Evolutionary conservation across 2,797 vertebrate genomes (phyloP), one percentile per base, ranked within the genome.

Genomic region (Schizopygopsis pylzovi): DNA sequence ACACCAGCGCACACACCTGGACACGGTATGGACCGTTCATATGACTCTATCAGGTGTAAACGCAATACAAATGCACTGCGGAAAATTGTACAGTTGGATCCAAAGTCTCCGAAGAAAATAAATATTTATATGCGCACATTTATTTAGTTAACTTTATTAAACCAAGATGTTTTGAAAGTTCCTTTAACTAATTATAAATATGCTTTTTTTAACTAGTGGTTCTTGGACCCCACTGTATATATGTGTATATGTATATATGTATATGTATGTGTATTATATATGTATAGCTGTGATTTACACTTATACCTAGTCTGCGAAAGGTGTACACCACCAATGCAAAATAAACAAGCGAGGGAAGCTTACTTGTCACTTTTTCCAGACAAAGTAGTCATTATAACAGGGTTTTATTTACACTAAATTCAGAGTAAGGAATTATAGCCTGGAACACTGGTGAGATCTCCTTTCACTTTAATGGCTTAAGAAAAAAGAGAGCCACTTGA

Each of bases 1-100:
- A 79, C 94, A 95, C 91, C 94, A 95, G 88, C 92, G 94, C 22
- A 95, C 94, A 2, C 94, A 95, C 87, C 90, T 95, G 90, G 94
- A 95, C 91, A 95, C 93, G 87, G 94, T 95, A 88, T 63, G 41
- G 18, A n/a, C 71, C 15, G 10, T 28, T 56, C 45, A 56, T 47
- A 56, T 15, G 63, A 15, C 4, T 45, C 25, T 18, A 9, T 72
- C 20, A 79, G n/a, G 8, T 49, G 13, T 9, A 59, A 54, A 22
- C 33, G 13, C 37, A 71, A 68, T 20, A 7, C 28, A 41, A 15
- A 10, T 25, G n/a, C 43, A 45, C 22, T 28, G 8, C 0, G 10
- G 18, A 18, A 49, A 71, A 20, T 16, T 54, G 33, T 22, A 76
- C 73, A 54, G 1, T n/a, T 13, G 20, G 6, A 22, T 56, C 22